phyloP scores from a whole-genome alignment of 2,113 vertebrate genomes.

The Tragelaphus buxtoni region DNA sequence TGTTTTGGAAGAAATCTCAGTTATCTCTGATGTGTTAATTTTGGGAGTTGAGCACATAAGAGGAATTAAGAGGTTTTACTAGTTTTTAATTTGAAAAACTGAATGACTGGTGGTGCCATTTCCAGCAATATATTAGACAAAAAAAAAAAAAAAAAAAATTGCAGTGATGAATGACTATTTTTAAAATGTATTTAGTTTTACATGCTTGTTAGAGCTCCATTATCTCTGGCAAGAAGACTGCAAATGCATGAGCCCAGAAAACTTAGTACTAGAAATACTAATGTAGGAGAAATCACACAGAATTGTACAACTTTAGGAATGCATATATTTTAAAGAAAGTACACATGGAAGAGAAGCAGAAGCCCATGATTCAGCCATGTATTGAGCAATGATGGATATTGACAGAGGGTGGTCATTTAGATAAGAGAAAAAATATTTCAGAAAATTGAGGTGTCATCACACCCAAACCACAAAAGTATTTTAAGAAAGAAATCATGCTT shows the following conservation, averaged over 20 bases:
- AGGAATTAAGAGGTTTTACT: not conserved
- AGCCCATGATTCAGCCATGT: not conserved
- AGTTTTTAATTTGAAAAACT: not conserved
- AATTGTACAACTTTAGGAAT: not conserved
- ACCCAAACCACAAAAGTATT: not conserved
- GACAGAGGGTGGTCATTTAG: not conserved
- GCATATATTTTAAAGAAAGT: not conserved
- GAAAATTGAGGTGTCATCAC: not conserved
- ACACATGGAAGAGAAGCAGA: not conserved
- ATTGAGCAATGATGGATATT: not conserved
- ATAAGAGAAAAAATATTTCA: not conserved
- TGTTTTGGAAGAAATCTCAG: not conserved
- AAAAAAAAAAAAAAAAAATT: not conserved
- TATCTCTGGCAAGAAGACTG: not conserved
- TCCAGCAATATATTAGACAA: not conserved
- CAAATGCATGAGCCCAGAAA: not conserved
- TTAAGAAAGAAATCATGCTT: not conserved
- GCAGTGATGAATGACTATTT: not conserved
- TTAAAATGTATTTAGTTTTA: not conserved
- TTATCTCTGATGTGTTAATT: not conserved
- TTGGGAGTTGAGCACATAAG: not conserved
- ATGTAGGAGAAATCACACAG: not conserved
- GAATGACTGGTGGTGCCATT: not conserved
- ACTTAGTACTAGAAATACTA: not conserved
- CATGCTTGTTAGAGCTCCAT: not conserved